phyloP scores from a whole-genome alignment of 2,888 invertebrate species.

The Andrena bucephala region DNA sequence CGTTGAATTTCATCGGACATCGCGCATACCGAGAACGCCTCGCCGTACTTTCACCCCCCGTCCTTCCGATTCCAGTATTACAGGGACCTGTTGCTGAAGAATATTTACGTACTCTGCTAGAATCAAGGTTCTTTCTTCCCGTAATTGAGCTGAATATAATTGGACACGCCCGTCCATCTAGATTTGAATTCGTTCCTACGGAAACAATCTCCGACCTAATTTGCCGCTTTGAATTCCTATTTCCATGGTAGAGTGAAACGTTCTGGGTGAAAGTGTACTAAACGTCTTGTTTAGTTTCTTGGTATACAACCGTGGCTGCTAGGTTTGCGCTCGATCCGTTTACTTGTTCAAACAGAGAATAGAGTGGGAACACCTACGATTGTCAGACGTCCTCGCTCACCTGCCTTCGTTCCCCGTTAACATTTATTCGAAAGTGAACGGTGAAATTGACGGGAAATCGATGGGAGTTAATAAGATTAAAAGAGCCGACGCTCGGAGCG shows the following conservation, averaged over 20 bases:
- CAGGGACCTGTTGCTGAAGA: slow-evolving; percentile 61
- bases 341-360: slow-evolving; percentile 6
- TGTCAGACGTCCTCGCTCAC: background rate
- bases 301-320: background rate
- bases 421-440: slow-evolving; percentile 23
- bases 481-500: slow-evolving; percentile 19
- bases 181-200: slow-evolving; percentile 10
- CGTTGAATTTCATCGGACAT: background rate
- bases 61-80: slow-evolving; percentile 54
- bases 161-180: background rate
- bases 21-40: slow-evolving; percentile 16
- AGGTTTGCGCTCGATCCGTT: slow-evolving; percentile 7
- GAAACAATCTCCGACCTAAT: background rate
- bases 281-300: background rate
- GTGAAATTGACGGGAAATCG: slow-evolving; percentile 47
- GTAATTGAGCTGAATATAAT: background rate
- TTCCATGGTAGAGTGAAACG: too few species aligned
- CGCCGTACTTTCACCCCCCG: slow-evolving; percentile 32
- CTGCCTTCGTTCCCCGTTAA: slow-evolving; percentile 15
- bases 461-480: slow-evolving; percentile 54
- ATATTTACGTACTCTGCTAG: slow-evolving; percentile 44
- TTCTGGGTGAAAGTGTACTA: background rate
- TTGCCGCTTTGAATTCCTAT: too few species aligned
- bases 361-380: background rate
- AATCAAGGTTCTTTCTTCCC: slow-evolving; percentile 22